Evolutionary conservation across 2,797 vertebrate genomes (phyloP), one percentile per base, ranked within the genome.

Genomic region (Esox masquinongy): DNA sequence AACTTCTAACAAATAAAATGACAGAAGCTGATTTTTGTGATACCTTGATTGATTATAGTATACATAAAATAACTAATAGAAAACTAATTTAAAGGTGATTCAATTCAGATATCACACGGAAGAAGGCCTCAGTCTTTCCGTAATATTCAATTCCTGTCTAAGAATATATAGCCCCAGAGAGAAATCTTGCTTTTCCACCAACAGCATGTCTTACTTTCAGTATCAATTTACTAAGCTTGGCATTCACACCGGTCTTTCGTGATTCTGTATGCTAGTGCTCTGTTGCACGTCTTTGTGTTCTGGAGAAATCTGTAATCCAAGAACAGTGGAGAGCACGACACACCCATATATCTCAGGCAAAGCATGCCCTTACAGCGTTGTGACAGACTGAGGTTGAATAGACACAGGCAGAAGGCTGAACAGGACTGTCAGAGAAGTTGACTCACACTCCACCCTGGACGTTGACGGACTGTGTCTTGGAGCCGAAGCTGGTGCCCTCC

Each of bases 401-500:
- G n/a, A 56, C n/a, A n/a, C 51, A 7, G 19, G 51, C 5, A 5
- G 51, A 17, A 17, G 26, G 61, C 12, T 64, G 22, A 5, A 64
- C 36, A n/a, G 7, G 36, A 39, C 11, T 43, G 3, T 51, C 26
- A 12, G 49, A 71, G 8, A n/a, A 9, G 12, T 61, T 63, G 39
- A 96, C 98, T 96, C 94, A 99, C 98, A 97, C 95, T 89, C 97
- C 97, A 80, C 92, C 93, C 49, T 94, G 84, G 15, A 99, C 94
- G 1, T 94, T 87, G 83, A 95, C 88, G 0, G 98, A 99, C 84
- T 96, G 95, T 43, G 95, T 96, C 90, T 94, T 97, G 74, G 84
- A 73, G 1, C 96, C 94, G 1, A 95, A 96, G 77, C 93, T 92
- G 0, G 95, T 91, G 17, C 93, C 94, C 68, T 95, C 96, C 91